Evolutionary conservation across 2,797 vertebrate species (phyloP).

Genomic region (Luscinia luscinia): DNA sequence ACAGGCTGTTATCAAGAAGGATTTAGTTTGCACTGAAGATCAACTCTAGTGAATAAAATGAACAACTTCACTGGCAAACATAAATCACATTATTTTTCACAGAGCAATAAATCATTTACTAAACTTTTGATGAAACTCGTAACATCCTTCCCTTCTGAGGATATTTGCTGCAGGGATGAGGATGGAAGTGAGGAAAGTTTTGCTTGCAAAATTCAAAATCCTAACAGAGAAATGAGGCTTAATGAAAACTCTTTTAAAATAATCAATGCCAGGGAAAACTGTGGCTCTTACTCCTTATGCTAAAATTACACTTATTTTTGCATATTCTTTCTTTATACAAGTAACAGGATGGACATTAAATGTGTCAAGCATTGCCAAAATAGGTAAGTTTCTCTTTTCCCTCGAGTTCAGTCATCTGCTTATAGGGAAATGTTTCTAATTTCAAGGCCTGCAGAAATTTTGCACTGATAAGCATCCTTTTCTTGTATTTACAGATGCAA

Average conservation of each 20-base stretch:
- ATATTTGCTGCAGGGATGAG: not conserved
- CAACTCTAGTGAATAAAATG: not conserved
- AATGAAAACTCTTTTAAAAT: not conserved
- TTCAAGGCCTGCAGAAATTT: not conserved
- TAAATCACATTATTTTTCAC: not conserved
- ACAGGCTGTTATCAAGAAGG: not conserved
- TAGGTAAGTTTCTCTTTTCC: not conserved
- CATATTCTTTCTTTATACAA: not conserved
- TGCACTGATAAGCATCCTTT: not conserved
- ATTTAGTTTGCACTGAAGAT: not conserved
- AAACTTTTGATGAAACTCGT: not conserved
- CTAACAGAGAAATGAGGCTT: not conserved
- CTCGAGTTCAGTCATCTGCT: not conserved
- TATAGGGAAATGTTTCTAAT: not conserved
- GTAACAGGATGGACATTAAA: not conserved
- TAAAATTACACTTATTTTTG: not conserved
- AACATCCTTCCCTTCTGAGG: not conserved
- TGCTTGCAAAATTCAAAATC: not conserved
- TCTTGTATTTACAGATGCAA: not conserved
- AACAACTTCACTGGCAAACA: not conserved
- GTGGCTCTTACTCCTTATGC: not conserved
- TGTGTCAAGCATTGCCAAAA: not conserved
- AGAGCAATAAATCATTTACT: not conserved
- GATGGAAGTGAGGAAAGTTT: not conserved
- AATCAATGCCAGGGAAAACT: not conserved